These are phyloP conservation scores for Neoitamus cyanurus DNA, from an alignment of 2,888 invertebrate genomes.

Conservation along the genomic window DNA sequence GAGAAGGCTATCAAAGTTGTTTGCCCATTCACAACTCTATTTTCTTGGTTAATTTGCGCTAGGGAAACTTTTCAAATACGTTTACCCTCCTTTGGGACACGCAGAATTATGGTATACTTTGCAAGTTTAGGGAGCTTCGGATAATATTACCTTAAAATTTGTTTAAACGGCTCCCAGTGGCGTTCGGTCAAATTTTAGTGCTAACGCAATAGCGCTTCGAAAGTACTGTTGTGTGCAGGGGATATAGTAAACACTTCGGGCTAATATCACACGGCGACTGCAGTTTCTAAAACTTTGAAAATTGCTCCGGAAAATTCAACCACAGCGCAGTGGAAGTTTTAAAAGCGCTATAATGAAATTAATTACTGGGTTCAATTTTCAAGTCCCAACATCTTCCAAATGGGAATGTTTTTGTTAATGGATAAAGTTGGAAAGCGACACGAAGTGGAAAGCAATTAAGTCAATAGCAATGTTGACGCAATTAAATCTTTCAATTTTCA, in stretches of 20 bases:
- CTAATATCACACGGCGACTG: background rate
- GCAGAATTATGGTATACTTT: background rate
- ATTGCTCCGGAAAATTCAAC: background rate
- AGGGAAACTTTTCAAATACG: background rate
- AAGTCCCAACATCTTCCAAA: background rate
- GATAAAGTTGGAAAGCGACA: background rate
- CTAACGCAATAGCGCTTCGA: background rate
- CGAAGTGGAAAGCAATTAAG: background rate
- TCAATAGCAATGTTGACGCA: background rate
- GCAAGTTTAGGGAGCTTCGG: background rate
- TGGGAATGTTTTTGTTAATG: background rate
- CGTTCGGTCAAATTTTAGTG: background rate
- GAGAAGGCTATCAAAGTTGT: conserved; percentile 18
- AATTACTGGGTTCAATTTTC: background rate
- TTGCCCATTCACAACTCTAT: conserved; percentile 8
- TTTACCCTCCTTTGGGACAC: background rate
- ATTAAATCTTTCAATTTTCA: background rate
- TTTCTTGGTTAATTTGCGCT: conserved; percentile 10
- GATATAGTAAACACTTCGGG: background rate
- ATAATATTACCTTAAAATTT: background rate
- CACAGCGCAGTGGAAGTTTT: background rate
- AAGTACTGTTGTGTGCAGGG: background rate
- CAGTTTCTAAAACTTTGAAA: background rate
- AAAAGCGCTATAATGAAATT: background rate
- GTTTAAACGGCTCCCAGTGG: background rate